Conservation (phyloP, 2,888 invertebrate genomes). For the Drosophila phalerata region DNA sequence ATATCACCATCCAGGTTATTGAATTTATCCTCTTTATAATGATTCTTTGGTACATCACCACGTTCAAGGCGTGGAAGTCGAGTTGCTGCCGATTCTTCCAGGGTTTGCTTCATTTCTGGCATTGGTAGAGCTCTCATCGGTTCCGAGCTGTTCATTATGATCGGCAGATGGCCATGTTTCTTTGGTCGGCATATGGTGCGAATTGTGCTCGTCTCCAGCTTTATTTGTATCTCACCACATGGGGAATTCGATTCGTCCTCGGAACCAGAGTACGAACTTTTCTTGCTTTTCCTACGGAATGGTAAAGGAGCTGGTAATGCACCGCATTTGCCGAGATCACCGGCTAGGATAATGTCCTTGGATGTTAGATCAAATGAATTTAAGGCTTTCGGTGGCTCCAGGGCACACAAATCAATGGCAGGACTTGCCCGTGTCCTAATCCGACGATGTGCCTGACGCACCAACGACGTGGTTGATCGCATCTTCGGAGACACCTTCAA, state of each 20-base stretch:
- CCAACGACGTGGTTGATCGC: conserved; percentile 52
- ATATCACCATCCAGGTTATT: conserved; percentile 22
- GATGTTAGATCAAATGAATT: neutral
- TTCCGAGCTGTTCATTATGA: conserved; percentile 33
- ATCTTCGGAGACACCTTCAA: conserved; percentile 30
- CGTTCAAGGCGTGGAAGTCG: conserved; percentile 41
- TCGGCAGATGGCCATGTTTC: conserved; percentile 35
- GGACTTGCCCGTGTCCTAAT: conserved; percentile 56
- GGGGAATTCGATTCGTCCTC: conserved; percentile 42
- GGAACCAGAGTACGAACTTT: conserved; percentile 16
- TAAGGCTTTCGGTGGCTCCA: conserved; percentile 11
- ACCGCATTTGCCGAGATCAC: neutral
- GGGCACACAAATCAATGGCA: conserved; percentile 28
- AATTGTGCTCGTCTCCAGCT: conserved; percentile 59
- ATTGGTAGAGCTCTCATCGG: conserved; percentile 45
- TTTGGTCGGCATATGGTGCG: conserved; percentile 60
- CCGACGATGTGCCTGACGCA: conserved; percentile 61
- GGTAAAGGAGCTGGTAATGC: conserved; percentile 5
- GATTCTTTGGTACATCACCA: neutral
- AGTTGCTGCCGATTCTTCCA: conserved; percentile 44
- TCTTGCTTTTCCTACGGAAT: conserved; percentile 7
- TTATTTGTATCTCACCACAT: conserved; percentile 54
- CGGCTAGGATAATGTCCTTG: neutral
- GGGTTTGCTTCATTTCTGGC: conserved; percentile 51
- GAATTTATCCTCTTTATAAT: conserved; percentile 21